phyloP scores from a whole-genome alignment of 2,113 vertebrate species.

The Actenoides lindsayi region DNA sequence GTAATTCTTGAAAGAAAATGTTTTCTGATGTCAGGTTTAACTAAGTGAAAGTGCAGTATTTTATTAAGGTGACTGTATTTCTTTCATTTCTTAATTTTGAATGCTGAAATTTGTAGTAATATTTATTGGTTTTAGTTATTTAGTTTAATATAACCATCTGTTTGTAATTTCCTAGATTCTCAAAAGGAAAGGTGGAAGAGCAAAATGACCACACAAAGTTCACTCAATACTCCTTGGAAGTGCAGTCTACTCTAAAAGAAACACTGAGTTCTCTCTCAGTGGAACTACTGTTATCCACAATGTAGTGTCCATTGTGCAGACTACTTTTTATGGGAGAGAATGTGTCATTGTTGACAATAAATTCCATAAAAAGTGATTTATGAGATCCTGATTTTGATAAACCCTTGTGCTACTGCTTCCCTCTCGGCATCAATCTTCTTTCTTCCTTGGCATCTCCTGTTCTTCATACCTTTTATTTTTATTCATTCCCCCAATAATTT shows the following conservation, averaged over 20 bases:
- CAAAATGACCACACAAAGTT: not conserved
- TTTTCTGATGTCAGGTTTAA: not conserved
- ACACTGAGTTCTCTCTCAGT: not conserved
- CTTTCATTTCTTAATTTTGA: not conserved
- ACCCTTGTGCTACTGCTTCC: not conserved
- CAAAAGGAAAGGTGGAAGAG: not conserved
- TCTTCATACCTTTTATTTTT: not conserved
- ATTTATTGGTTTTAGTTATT: accelerated
- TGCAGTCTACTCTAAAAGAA: not conserved
- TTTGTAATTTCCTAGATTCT: not conserved
- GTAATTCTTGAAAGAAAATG: not conserved
- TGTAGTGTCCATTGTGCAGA: not conserved
- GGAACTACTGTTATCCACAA: not conserved
- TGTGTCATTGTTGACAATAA: not conserved
- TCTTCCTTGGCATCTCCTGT: not conserved
- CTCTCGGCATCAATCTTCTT: not conserved
- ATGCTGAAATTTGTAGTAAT: not conserved
- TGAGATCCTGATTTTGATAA: not conserved
- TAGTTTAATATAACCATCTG: not conserved
- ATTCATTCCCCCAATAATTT: not conserved
- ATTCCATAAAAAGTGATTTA: not conserved
- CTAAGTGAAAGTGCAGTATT: not conserved
- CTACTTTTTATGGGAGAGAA: not conserved
- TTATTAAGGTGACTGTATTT: not conserved
- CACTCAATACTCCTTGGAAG: not conserved